phyloP scores from a whole-genome alignment of 2,888 invertebrate species.

The Anarsia innoxiella region DNA sequence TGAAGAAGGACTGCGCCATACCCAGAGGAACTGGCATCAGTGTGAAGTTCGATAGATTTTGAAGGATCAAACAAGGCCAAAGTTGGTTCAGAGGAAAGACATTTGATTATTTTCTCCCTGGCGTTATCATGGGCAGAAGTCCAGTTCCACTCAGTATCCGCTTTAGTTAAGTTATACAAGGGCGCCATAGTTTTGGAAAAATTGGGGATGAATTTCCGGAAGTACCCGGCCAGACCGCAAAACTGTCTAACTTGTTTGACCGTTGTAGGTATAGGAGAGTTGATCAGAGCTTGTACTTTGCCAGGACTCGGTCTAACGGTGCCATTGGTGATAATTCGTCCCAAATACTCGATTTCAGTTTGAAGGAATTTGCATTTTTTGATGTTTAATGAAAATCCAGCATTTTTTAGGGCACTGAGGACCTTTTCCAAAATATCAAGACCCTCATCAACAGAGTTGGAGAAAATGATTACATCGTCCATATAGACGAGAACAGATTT shows the following conservation, averaged over 20 bases:
- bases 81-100: conserved; percentile 1
- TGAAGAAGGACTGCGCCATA: too few species aligned
- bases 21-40: background rate
- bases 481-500: conserved; percentile 11
- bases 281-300: conserved; percentile 16
- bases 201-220: background rate
- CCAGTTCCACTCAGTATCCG: background rate
- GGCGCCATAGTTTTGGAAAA: background rate
- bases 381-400: background rate
- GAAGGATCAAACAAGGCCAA: conserved; percentile 1
- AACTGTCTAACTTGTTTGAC: background rate
- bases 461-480: conserved; percentile 1
- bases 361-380: conserved; percentile 19
- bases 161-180: background rate
- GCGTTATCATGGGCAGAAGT: background rate
- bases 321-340: conserved; percentile 12
- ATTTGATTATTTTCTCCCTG: background rate
- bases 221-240: background rate
- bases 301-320: conserved; percentile 14
- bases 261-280: conserved; percentile 13
- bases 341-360: conserved; percentile 13
- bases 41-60: background rate
- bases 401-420: background rate
- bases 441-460: background rate
- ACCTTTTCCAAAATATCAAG: background rate